Evolutionary conservation across 2,113 vertebrate genomes (phyloP).

Genomic region (Otocyon megalotis): DNA sequence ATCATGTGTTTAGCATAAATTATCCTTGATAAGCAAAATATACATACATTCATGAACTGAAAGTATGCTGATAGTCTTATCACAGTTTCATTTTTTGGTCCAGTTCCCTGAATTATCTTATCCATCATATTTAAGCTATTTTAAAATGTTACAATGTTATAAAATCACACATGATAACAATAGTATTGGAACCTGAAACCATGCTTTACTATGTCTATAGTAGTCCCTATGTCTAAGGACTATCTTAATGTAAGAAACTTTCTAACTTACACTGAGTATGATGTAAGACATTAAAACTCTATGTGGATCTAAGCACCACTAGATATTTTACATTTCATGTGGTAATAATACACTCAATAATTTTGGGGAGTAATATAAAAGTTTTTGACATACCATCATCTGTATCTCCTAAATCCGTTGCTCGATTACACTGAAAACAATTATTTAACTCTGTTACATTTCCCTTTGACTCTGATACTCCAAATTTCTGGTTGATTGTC

Average conservation of each 20-base stretch:
- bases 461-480: conserved; percentile 32
- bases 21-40: conserved; percentile 24
- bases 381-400: conserved; percentile 33
- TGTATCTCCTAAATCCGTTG: conserved; percentile 13
- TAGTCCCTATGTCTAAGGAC: neutral
- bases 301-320: neutral
- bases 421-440: conserved; percentile 42
- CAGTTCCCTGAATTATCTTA: conserved; percentile 41
- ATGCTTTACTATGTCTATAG: conserved; percentile 24
- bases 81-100: conserved; percentile 22
- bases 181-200: conserved; percentile 40
- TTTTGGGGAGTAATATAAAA: conserved; percentile 24
- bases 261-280: neutral
- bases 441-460: conserved; percentile 50
- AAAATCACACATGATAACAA: neutral
- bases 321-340: conserved; percentile 21
- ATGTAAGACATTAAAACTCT: conserved; percentile 35
- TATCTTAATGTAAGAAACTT: conserved; percentile 26
- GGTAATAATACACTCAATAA: conserved; percentile 3
- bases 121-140: conserved; percentile 32
- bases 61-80: conserved; percentile 13
- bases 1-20: neutral
- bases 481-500: conserved; percentile 29
- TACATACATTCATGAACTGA: neutral
- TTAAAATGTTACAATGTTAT: conserved; percentile 16